Evolutionary conservation across 2,113 vertebrate species (phyloP).

Genomic region (Nettapus auritus): DNA sequence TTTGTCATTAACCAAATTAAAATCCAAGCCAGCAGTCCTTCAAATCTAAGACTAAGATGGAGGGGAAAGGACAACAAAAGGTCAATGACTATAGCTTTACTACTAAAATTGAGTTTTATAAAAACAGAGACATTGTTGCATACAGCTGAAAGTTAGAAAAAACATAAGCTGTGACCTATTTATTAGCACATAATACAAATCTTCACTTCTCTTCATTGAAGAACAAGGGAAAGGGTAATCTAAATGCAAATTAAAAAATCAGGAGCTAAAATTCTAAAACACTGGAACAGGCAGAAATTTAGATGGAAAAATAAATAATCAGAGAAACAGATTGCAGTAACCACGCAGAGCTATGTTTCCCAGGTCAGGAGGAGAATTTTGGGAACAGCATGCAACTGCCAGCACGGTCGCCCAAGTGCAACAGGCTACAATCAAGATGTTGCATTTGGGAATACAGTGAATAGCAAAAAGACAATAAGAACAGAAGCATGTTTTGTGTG

Average conservation of each 20-base stretch:
- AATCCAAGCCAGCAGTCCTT: background rate
- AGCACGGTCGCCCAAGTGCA: background rate
- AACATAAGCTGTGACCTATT: background rate
- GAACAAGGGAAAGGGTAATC: background rate
- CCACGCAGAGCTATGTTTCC: background rate
- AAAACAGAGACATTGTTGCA: background rate
- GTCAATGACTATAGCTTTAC: background rate
- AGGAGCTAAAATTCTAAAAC: background rate
- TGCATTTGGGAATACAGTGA: accelerated
- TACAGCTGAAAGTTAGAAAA: background rate
- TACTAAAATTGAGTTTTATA: background rate
- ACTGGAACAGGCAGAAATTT: background rate
- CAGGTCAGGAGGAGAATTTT: background rate
- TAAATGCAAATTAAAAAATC: background rate
- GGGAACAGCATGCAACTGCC: accelerated
- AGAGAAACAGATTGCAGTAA: background rate
- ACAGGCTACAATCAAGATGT: background rate
- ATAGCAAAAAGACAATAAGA: background rate
- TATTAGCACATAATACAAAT: background rate
- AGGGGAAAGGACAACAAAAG: background rate
- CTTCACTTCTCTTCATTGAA: background rate
- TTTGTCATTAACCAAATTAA: background rate
- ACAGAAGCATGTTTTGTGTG: accelerated
- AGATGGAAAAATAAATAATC: background rate
- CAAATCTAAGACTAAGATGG: background rate